These are phyloP conservation scores for Calliopsis andreniformis DNA, from an alignment of 1,140 invertebrate species.

Conservation along the genomic window DNA sequence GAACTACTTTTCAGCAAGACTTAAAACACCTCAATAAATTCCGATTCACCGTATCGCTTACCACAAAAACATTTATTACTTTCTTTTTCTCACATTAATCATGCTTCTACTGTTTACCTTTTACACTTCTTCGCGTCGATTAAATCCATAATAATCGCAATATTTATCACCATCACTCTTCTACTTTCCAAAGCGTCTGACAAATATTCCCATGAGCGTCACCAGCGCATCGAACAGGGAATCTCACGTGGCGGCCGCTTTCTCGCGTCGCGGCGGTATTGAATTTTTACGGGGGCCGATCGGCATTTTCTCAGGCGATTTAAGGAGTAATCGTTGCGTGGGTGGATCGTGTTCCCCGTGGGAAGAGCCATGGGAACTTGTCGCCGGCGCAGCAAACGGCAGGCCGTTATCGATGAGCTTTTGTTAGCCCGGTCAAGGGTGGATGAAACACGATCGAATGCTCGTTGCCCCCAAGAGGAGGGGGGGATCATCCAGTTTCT, in stretches of 20 bases:
- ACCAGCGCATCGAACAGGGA: not conserved
- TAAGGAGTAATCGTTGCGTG: constrained; percentile 50
- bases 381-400: constrained; percentile 48
- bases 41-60: no score
- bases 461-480: not conserved
- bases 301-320: constrained; percentile 42
- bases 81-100: no score
- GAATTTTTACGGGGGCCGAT: constrained; percentile 43
- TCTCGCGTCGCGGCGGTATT: constrained; percentile 19
- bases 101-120: no score
- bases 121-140: no score
- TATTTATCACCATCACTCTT: no score
- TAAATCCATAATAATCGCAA: no score
- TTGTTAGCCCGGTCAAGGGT: constrained; percentile 50
- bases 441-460: constrained; percentile 58
- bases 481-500: constrained; percentile 53
- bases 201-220: not conserved
- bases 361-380: constrained; percentile 54
- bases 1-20: no score
- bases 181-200: no score
- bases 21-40: no score
- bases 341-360: constrained; percentile 49
- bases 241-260: not conserved
- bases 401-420: constrained; percentile 54
- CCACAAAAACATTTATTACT: no score